Evolutionary conservation across 2,888 invertebrate genomes (phyloP).

Genomic region (Drosophila neotestacea): DNA sequence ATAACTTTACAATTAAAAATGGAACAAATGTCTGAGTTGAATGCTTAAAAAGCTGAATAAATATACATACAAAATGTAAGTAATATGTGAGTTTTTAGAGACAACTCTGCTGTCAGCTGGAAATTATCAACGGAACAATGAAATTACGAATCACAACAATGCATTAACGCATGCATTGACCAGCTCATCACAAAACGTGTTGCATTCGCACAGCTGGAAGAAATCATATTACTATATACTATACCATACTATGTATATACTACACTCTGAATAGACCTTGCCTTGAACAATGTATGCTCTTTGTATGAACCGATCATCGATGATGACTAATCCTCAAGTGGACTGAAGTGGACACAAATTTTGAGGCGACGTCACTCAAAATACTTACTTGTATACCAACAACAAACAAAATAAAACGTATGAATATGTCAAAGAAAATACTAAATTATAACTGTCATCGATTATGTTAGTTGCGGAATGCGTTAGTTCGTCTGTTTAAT

Average conservation of each 20-base stretch:
- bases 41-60: constrained; percentile 20
- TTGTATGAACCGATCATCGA: constrained; percentile 12
- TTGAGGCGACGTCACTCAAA: constrained; percentile 4
- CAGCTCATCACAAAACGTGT: neutral
- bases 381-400: neutral
- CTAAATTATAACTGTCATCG: constrained; percentile 8
- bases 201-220: constrained; percentile 23
- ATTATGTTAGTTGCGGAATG: constrained; percentile 1
- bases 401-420: neutral
- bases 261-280: constrained; percentile 8
- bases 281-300: constrained; percentile 21
- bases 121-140: constrained; percentile 15
- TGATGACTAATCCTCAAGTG: constrained; percentile 24
- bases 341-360: constrained; percentile 18
- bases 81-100: neutral
- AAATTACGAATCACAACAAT: constrained; percentile 5
- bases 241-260: neutral
- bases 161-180: constrained; percentile 5
- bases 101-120: constrained; percentile 41
- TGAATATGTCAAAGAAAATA: constrained; percentile 9
- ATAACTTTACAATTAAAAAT: constrained; percentile 4
- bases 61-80: constrained; percentile 16
- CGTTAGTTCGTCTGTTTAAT: neutral
- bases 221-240: constrained; percentile 12
- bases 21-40: neutral